These are phyloP conservation scores for Anas platyrhynchos DNA, from an alignment of 2,113 vertebrate genomes.

Conservation along the genomic window DNA sequence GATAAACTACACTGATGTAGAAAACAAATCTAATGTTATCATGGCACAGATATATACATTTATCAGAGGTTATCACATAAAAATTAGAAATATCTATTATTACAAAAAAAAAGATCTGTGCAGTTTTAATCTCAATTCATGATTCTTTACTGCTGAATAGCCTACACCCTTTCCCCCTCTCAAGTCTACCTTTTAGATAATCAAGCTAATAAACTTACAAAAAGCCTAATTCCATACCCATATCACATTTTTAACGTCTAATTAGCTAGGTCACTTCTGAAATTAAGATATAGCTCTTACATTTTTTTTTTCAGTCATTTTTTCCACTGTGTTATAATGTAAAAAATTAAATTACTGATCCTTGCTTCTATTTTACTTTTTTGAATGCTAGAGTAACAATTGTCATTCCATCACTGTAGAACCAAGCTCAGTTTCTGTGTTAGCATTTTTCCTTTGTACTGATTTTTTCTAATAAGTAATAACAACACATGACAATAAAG, in stretches of 20 bases:
- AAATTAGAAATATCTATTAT: neutral
- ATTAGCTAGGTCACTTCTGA: neutral
- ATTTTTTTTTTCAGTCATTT: neutral
- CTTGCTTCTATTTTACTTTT: neutral
- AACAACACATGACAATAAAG: neutral
- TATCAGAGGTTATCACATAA: neutral
- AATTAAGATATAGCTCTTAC: neutral
- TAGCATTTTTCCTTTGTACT: neutral
- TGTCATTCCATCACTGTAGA: neutral
- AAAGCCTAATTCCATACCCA: neutral
- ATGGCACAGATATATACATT: neutral
- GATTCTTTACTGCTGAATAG: neutral
- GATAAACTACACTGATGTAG: neutral
- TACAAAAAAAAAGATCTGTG: neutral
- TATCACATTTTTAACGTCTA: neutral
- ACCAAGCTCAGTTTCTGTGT: neutral
- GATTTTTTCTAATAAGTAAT: slow-evolving; percentile 29
- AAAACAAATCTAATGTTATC: neutral
- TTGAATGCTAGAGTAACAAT: neutral
- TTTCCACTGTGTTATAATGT: neutral
- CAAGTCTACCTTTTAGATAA: neutral
- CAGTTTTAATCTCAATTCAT: neutral
- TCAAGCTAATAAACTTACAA: neutral
- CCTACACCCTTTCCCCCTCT: neutral
- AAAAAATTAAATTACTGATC: neutral